Evolutionary conservation across 2,888 invertebrate species (phyloP), one percentile per base, ranked within the genome.

Genomic region (Campoletis raptor): DNA sequence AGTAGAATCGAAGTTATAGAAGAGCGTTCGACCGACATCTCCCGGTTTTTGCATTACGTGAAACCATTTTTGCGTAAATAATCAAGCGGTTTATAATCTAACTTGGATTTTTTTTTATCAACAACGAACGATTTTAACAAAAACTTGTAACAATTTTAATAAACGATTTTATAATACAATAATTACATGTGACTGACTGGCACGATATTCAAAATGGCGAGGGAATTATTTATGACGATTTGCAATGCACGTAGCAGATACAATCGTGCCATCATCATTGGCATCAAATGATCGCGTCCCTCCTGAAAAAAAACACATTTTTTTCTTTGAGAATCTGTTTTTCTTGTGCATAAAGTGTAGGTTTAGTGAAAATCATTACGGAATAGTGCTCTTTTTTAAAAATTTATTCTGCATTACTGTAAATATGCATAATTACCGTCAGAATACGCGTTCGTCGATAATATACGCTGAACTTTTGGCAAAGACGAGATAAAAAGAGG

Each of bases 391-490:
- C 2, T 30, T 30, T 10, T 69, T 15, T 12, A 1, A n/a, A 10
- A 10, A 67, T 6, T 9, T n/a, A 10, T n/a, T 9, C n/a, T 2
- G 0, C 18, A 42, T 12, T 10, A 24, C 12, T 48, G 40, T 77
- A 30, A 36, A 89, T 90, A 87, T 81, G 78, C 67, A 81, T 69
- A 78, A 96, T 95, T 94, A 97, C 97, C 88, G 96, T 96, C 87
- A 98, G 94, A 91, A 98, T 96, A 89, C 96, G 95, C 52, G 96
- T 95, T 92, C 96, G 95, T 87, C 97, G 95, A 91, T 98, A 98
- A 92, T 97, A 98, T 79, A 96, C 95, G 92, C 97, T 97, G 91
- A 97, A 96, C 9, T 95, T 92, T 61, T 96, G 95, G 36, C 96
- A 96, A 93, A 97, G 94, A 10, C 95, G 95, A 85, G 95, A 95